phyloP scores from a whole-genome alignment of 2,888 invertebrate genomes.

The Agrotis ipsilon region DNA sequence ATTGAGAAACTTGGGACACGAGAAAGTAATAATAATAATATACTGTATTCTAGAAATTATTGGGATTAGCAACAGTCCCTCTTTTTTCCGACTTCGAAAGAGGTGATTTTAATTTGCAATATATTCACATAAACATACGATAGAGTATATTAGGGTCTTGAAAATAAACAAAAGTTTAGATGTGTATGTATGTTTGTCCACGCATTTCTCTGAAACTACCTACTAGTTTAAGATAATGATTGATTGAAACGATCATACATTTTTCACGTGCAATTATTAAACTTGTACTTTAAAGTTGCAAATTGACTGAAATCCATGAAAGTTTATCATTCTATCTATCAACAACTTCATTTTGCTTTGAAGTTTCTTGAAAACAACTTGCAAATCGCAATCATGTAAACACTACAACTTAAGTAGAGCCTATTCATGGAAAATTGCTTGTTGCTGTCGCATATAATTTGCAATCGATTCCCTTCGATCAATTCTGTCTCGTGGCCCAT shows the following conservation, averaged over 20 bases:
- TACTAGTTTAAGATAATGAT: too few species aligned
- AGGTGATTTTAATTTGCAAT: too few species aligned
- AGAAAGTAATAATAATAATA: constrained; percentile 22
- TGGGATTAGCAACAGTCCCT: background rate
- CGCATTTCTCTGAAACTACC: too few species aligned
- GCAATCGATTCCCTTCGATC: constrained; percentile 27
- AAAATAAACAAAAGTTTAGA: too few species aligned
- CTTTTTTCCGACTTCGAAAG: background rate
- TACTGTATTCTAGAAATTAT: background rate
- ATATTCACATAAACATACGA: too few species aligned
- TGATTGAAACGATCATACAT: too few species aligned
- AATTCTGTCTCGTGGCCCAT: constrained; percentile 24
- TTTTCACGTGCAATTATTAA: too few species aligned
- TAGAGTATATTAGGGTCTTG: too few species aligned
- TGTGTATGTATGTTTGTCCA: too few species aligned
- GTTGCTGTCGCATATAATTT: constrained; percentile 23
- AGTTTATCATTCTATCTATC: background rate
- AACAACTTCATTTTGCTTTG: background rate
- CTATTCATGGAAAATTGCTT: constrained; percentile 43
- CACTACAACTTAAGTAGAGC: constrained; percentile 22
- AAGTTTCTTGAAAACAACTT: constrained; percentile 9
- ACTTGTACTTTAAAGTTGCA: background rate
- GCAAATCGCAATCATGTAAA: constrained; percentile 34
- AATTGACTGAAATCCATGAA: background rate
- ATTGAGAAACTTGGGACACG: constrained; percentile 21